These are phyloP conservation scores for Smithornis capensis DNA, from an alignment of 2,113 vertebrate species.

Conservation along the genomic window DNA sequence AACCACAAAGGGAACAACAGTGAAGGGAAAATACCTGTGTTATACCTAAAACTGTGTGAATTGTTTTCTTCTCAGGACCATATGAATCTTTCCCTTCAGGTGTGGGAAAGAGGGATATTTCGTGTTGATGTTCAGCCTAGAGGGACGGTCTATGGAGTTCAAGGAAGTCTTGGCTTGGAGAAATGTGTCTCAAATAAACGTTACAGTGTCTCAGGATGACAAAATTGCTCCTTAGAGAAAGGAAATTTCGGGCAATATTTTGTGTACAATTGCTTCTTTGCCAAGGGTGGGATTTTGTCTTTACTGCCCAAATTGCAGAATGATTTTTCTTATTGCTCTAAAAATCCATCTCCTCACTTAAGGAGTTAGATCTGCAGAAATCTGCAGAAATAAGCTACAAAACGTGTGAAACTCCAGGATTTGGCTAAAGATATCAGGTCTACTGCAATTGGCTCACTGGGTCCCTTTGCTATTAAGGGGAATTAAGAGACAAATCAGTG, in stretches of 20 bases:
- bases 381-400: background rate
- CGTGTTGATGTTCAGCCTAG: background rate
- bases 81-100: background rate
- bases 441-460: background rate
- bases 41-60: background rate
- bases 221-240: background rate
- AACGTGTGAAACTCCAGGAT: background rate
- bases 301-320: background rate
- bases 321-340: background rate
- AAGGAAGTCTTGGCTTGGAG: background rate
- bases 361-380: background rate
- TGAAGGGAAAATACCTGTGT: background rate
- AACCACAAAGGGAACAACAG: background rate
- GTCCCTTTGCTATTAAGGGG: background rate
- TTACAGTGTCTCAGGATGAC: background rate
- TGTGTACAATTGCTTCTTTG: background rate
- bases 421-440: background rate
- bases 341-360: background rate
- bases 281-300: background rate
- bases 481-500: background rate
- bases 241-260: background rate
- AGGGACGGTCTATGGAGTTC: background rate
- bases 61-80: background rate
- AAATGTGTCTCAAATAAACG: background rate
- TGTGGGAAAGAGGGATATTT: background rate